Evolutionary conservation across 2,113 vertebrate species (phyloP), one percentile per base, ranked within the genome.

Genomic region (Alouatta palliata): DNA sequence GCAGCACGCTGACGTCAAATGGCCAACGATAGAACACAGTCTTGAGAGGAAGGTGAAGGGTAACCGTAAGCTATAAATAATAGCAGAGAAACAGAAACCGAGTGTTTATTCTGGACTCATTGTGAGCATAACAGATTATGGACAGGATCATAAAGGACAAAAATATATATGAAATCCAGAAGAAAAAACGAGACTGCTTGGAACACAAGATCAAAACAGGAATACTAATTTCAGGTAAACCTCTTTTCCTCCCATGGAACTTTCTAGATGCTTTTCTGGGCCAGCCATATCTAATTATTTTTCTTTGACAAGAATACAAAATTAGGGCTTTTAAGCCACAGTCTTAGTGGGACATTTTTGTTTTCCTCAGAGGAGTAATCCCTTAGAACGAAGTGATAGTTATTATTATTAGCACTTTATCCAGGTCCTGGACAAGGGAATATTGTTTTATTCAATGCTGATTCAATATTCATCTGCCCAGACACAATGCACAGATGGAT

Each of bases 51-150:
- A 98, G 52, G 70, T 90, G 75, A 96, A 98, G 90, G 86, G 87
- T 96, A 98, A 97, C 89, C 95, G 96, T 83, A 97, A 97, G 92
- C 95, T 98, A 98, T 87, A 98, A 98, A 82, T 97, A 98, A 97
- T 86, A 97, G 97, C 98, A 97, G 80, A 87, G 35, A 94, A 96
- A 91, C 92, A 92, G 95, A 97, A 97, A 92, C 49, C 68, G 58
- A 95, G 43, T 94, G 91, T 96, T 97, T 95, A 87, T 94, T 97
- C 94, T 96, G 97, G 82, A 97, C 56, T 96, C 91, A 83, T 87
- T 80, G 73, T 84, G 86, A 97, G 76, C 81, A 87, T 87, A 77
- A 90, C 85, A 97, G 98, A 97, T 97, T 92, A 93, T 43, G 16
- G 82, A 71, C 92, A 95, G 92, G 58, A 77, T 84, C 90, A 87